These are phyloP conservation scores for Misgurnus mizolepis DNA, from an alignment of 2,113 vertebrate species.

Conservation along the genomic window DNA sequence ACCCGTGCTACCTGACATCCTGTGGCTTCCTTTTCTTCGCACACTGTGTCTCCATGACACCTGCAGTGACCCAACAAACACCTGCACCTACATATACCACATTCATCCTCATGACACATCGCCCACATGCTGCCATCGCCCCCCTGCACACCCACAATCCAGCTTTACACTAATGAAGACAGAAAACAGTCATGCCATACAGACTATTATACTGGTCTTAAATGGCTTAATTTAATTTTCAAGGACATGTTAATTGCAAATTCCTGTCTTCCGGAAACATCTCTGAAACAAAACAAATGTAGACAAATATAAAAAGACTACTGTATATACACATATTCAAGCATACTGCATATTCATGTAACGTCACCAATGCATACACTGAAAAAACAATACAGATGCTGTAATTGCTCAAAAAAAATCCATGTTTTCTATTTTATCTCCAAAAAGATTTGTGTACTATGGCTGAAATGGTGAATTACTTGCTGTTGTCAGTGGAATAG, in stretches of 20 bases:
- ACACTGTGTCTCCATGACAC: not conserved
- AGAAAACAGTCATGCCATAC: not conserved
- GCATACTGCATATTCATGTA: not conserved
- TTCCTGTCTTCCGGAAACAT: not conserved
- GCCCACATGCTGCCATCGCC: not conserved
- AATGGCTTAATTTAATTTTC: not conserved
- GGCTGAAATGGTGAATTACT: not conserved
- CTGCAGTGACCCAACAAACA: not conserved
- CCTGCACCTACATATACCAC: conserved; percentile 8
- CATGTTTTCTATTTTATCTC: not conserved
- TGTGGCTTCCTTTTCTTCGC: not conserved
- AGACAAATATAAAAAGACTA: not conserved
- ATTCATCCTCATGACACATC: not conserved
- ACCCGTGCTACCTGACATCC: conserved; percentile 1
- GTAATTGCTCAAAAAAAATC: not conserved
- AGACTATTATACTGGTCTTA: not conserved
- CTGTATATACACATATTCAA: not conserved
- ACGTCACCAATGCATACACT: not conserved
- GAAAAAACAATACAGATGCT: not conserved
- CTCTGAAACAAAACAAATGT: not conserved
- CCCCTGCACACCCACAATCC: not conserved
- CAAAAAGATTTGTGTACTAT: not conserved
- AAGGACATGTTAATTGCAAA: conserved; percentile 9
- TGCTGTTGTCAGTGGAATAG: not conserved
- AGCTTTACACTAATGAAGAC: not conserved